Conservation (phyloP, 2,113 vertebrate species). For the Scomber scombrus region DNA sequence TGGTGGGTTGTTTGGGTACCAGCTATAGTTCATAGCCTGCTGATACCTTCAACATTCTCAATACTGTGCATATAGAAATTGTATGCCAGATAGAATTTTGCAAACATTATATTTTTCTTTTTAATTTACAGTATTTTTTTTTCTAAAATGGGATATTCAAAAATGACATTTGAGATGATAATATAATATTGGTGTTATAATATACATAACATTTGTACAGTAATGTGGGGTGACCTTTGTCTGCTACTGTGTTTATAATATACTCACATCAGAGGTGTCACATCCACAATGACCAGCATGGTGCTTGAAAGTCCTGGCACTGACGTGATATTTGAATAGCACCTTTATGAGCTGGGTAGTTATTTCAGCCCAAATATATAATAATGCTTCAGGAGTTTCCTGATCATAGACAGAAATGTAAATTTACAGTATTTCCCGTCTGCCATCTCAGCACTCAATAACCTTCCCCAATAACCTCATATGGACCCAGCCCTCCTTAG, state of each 20-base stretch:
- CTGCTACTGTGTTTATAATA: not conserved
- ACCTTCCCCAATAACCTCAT: too few species aligned
- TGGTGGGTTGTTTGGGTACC: slow-evolving; percentile 20
- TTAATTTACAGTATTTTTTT: not conserved
- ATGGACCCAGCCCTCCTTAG: too few species aligned
- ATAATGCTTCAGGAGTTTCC: not conserved
- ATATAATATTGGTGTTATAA: too few species aligned
- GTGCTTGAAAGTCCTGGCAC: too few species aligned
- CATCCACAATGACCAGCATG: not conserved
- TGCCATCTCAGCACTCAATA: too few species aligned
- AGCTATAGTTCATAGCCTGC: slow-evolving; percentile 12
- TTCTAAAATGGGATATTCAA: not conserved
- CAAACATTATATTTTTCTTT: not conserved
- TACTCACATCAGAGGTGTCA: not conserved
- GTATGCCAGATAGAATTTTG: not conserved
- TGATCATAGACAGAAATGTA: slow-evolving; percentile 4
- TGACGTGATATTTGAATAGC: not conserved
- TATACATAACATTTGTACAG: not conserved
- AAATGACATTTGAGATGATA: not conserved
- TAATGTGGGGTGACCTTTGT: not conserved
- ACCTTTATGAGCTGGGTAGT: not conserved
- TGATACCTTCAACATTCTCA: slow-evolving; percentile 24
- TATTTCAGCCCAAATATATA: not conserved
- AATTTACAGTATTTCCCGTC: slow-evolving; percentile 6
- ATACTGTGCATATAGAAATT: not conserved